Conservation (phyloP, 2,797 vertebrate species). For the Pangasius sanitwongsei region DNA sequence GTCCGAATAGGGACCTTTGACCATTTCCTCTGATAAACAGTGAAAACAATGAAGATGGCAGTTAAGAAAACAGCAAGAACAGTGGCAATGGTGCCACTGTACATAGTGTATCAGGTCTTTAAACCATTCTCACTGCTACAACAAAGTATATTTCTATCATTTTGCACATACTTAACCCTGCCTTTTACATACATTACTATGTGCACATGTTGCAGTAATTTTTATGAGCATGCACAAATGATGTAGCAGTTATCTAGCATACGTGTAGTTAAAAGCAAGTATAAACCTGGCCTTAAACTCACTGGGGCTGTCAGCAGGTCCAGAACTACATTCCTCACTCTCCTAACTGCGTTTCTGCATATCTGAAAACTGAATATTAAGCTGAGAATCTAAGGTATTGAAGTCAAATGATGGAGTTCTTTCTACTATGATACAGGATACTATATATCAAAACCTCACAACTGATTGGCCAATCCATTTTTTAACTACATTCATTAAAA, state of each 20-base stretch:
- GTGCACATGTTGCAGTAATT: background rate
- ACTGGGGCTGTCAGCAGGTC: background rate
- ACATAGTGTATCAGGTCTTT: background rate
- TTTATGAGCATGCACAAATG: background rate
- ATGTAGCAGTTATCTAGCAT: background rate
- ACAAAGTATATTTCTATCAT: background rate
- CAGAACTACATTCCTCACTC: background rate
- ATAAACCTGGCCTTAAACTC: background rate
- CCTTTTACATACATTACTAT: background rate
- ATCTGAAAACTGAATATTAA: background rate
- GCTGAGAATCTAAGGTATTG: background rate
- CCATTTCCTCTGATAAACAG: background rate
- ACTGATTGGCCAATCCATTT: constrained; percentile 41
- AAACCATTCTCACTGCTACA: background rate
- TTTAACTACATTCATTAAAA: constrained; percentile 36
- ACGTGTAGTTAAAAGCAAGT: background rate
- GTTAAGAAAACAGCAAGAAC: background rate
- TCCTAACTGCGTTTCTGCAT: background rate
- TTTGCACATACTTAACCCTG: background rate
- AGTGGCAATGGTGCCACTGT: background rate
- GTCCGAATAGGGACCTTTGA: background rate
- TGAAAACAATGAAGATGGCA: background rate
- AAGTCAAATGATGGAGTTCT: constrained; percentile 8
- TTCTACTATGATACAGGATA: constrained; percentile 32
- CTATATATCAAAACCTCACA: constrained; percentile 38